These are phyloP conservation scores for Decapterus maruadsi DNA, from an alignment of 2,797 vertebrate species.

Conservation along the genomic window DNA sequence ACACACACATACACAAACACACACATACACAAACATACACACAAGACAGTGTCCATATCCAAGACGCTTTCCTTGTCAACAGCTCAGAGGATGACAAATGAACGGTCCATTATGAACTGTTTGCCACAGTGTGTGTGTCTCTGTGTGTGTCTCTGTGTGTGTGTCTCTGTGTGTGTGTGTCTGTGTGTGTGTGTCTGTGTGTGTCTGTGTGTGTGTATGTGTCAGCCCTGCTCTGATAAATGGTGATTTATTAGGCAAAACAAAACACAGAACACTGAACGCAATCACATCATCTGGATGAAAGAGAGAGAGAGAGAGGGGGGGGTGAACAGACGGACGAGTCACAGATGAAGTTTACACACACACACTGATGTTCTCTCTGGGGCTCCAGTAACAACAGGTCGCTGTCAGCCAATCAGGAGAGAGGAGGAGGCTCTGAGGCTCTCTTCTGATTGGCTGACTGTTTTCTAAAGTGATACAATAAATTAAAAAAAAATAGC, in stretches of 20 bases:
- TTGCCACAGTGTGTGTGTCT: conserved; percentile 36
- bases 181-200: conserved; percentile 41
- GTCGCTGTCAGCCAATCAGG: no score
- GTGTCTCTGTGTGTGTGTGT: conserved; percentile 34
- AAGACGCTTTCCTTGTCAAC: conserved; percentile 68
- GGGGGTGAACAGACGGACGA: background rate
- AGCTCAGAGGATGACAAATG: conserved; percentile 75
- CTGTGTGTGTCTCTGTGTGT: conserved; percentile 41
- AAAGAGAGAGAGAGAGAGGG: conserved; percentile 1
- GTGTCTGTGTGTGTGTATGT: conserved; percentile 39
- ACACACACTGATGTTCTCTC: no score
- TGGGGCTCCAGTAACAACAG: no score
- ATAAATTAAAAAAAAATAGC: no score
- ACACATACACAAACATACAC: conserved; percentile 45
- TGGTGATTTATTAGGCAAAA: conserved; percentile 77
- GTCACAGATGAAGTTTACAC: background rate
- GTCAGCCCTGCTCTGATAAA: conserved; percentile 58
- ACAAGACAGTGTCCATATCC: conserved; percentile 30
- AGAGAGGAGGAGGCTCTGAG: background rate
- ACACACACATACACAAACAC: conserved; percentile 28
- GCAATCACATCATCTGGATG: conserved; percentile 61
- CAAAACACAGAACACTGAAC: conserved; percentile 64
- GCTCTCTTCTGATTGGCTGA: no score
- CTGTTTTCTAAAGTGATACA: no score
- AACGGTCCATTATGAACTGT: conserved; percentile 68